Conservation (phyloP, 2,797 vertebrate species). For the Pangasius krempfi region DNA sequence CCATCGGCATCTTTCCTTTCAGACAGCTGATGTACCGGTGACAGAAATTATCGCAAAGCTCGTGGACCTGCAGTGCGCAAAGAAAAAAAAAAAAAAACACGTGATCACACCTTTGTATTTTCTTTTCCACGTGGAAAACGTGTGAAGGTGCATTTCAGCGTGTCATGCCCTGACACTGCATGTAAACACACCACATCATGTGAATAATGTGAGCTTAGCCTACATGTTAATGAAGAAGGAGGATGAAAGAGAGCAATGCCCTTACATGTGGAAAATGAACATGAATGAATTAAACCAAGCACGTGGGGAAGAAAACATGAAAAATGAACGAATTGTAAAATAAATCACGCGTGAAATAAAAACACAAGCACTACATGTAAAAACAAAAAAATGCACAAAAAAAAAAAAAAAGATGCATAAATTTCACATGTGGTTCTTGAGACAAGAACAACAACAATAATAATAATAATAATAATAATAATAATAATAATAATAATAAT, state of each 20-base stretch:
- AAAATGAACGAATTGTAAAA: background rate
- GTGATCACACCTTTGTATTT: background rate
- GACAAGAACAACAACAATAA: slow-evolving; percentile 5
- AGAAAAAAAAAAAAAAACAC: background rate
- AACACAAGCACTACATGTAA: background rate
- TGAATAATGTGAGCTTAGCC: too few relatives aligned
- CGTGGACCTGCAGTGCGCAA: slow-evolving; percentile 81
- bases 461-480: slow-evolving; percentile 8
- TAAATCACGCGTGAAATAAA: background rate
- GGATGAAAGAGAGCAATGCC: too few relatives aligned
- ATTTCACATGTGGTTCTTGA: background rate
- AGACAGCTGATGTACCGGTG: slow-evolving; percentile 97
- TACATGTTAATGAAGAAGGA: too few relatives aligned
- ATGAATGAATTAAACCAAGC: too few relatives aligned
- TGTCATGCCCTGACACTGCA: background rate
- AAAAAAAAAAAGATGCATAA: background rate
- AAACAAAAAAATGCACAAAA: too few relatives aligned
- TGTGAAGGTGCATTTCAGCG: background rate
- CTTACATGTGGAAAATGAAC: background rate
- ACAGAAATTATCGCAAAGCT: slow-evolving; percentile 97
- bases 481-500: slow-evolving; percentile 36
- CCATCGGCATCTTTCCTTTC: slow-evolving; percentile 96
- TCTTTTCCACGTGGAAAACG: background rate
- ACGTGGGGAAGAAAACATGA: background rate
- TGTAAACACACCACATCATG: background rate